A percentile compares a stretch with the other conserved stretches of the same genome.
Evolutionary conservation across 1,140 invertebrate genomes (phyloP).

Genomic region (Lanistes nyassanus): DNA sequence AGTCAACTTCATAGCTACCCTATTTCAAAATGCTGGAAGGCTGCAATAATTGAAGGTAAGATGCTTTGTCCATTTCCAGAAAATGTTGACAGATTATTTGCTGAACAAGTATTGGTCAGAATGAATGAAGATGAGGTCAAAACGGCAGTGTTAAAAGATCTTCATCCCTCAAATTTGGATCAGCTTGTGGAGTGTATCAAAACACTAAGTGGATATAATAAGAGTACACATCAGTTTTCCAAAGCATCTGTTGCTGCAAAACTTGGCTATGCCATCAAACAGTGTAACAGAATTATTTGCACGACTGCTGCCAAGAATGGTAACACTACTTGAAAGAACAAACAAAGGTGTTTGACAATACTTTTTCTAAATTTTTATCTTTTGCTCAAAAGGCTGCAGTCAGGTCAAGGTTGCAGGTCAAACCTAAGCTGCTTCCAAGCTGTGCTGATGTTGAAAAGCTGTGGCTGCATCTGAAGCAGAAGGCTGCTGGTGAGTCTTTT

Average conservation of each 20-base stretch:
- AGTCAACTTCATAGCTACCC: no score
- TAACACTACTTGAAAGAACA: background rate
- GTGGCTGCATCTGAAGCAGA: background rate
- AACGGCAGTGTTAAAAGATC: background rate
- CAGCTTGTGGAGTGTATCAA: background rate
- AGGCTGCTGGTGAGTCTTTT: background rate
- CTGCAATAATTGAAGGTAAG: background rate
- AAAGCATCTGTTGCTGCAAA: background rate
- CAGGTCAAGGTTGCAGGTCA: background rate
- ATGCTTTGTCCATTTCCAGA: background rate
- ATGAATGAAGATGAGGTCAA: background rate
- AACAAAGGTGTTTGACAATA: background rate
- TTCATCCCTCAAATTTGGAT: background rate
- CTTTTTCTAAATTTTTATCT: background rate
- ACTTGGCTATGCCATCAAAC: background rate
- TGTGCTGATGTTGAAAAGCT: background rate
- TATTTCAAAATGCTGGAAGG: background rate
- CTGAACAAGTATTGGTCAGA: background rate
- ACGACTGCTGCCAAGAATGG: background rate
- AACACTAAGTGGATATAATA: background rate
- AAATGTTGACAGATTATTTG: background rate
- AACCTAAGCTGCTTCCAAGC: background rate
- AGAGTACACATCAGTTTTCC: background rate
- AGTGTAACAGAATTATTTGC: no score
- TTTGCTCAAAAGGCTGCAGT: background rate